phyloP scores from a whole-genome alignment of 2,888 invertebrate genomes.

The Coenonympha glycerion region DNA sequence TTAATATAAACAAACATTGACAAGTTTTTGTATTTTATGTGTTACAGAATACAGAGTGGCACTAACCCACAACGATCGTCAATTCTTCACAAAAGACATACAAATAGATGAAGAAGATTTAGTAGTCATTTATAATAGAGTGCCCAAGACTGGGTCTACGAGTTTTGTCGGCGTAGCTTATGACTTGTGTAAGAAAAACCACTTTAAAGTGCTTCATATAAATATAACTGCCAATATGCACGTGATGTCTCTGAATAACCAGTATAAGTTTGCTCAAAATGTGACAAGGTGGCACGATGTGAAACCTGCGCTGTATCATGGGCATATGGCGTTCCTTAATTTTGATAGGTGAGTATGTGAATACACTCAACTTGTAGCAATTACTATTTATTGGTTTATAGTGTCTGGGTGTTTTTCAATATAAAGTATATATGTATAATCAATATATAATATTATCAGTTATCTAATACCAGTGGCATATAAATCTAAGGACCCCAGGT shows the following conservation, averaged over 20 bases:
- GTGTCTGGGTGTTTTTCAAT: too few species aligned
- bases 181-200: constrained; percentile 86
- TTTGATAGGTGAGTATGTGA: constrained; percentile 85
- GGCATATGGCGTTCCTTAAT: constrained; percentile 97
- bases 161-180: constrained; percentile 95
- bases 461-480: too few species aligned
- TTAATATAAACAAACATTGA: too few species aligned
- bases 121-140: constrained; percentile 94
- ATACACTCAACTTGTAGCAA: constrained; percentile 4
- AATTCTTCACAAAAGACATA: constrained; percentile 50
- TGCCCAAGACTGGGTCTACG: constrained; percentile 98
- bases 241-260: constrained; percentile 94
- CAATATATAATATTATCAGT: too few species aligned
- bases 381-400: too few species aligned
- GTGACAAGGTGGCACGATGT: constrained; percentile 91
- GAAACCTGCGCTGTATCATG: constrained; percentile 97
- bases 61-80: constrained; percentile 54
- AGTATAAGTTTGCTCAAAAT: constrained; percentile 91
- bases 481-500: too few species aligned
- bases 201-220: constrained; percentile 85
- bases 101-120: constrained; percentile 78
- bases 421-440: too few species aligned
- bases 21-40: neutral
- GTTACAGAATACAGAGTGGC: constrained; percentile 60
- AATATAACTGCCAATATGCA: constrained; percentile 97